These are phyloP conservation scores for Myotis yumanensis DNA, from an alignment of 2,113 vertebrate genomes.

Conservation along the genomic window DNA sequence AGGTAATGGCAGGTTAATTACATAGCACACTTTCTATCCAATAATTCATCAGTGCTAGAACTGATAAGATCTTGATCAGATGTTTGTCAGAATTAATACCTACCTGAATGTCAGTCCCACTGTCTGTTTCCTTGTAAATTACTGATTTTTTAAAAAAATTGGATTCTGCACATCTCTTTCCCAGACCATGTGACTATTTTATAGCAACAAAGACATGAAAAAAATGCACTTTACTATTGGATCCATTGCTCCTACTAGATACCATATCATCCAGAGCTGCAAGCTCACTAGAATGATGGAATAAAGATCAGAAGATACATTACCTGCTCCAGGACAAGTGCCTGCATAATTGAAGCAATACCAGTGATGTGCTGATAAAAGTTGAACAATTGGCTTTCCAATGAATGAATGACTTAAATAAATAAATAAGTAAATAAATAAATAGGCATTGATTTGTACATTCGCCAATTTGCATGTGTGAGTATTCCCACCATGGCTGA, in stretches of 20 bases:
- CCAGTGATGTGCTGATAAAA: background rate
- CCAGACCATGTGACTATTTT: background rate
- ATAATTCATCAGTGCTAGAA: background rate
- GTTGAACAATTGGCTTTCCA: background rate
- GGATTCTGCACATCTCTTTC: background rate
- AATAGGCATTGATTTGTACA: background rate
- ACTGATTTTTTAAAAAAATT: background rate
- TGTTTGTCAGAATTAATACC: background rate
- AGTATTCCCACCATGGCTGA: background rate
- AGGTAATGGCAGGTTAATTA: background rate
- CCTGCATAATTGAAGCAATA: background rate
- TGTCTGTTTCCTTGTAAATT: background rate
- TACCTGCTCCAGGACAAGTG: background rate
- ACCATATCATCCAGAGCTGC: background rate
- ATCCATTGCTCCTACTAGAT: background rate
- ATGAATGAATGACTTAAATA: background rate
- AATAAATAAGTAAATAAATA: background rate
- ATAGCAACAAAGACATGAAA: background rate
- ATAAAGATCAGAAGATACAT: background rate
- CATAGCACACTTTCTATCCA: background rate
- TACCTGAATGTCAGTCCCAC: background rate
- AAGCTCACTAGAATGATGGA: background rate
- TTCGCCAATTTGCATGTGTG: background rate
- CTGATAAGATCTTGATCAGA: too few species aligned
- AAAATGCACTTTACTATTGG: background rate